Conservation (phyloP, 2,113 vertebrate species). For the Sinocyclocheilus grahami region DNA sequence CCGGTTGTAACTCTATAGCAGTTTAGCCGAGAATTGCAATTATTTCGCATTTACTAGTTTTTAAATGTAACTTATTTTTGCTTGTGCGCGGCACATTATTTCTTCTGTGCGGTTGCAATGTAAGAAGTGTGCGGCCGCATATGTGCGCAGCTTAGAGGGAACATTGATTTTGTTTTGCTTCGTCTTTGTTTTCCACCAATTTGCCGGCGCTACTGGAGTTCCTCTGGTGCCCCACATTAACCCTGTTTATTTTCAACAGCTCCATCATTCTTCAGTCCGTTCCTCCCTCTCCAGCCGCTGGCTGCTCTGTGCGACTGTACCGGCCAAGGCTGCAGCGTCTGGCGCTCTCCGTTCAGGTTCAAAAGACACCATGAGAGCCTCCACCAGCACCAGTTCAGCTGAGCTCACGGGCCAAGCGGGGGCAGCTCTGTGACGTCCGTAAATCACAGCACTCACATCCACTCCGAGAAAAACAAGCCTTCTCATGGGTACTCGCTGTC, state of each 20-base stretch:
- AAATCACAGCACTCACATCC: conserved; percentile 49
- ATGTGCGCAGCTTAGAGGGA: neutral
- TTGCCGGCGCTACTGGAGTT: neutral
- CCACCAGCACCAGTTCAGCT: neutral
- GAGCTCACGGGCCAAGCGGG: conserved; percentile 39
- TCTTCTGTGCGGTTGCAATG: no score
- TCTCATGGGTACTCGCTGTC: neutral
- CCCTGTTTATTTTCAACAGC: neutral
- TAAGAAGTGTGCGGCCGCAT: no score
- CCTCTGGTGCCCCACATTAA: neutral
- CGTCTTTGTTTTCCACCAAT: neutral
- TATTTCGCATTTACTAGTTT: neutral
- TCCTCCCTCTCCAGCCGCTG: neutral
- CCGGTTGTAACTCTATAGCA: no score
- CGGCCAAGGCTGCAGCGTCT: neutral
- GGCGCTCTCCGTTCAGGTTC: conserved; percentile 19
- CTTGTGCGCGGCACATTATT: neutral
- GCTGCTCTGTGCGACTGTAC: neutral
- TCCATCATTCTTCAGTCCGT: neutral
- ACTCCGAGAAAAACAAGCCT: conserved; percentile 6
- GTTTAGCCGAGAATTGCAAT: neutral
- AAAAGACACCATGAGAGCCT: conserved; percentile 47
- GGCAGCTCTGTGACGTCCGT: conserved; percentile 41
- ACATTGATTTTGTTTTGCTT: no score
- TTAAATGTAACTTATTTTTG: no score